These are phyloP conservation scores for Eupleurogrammus muticus DNA, from an alignment of 2,797 vertebrate species.

Conservation along the genomic window DNA sequence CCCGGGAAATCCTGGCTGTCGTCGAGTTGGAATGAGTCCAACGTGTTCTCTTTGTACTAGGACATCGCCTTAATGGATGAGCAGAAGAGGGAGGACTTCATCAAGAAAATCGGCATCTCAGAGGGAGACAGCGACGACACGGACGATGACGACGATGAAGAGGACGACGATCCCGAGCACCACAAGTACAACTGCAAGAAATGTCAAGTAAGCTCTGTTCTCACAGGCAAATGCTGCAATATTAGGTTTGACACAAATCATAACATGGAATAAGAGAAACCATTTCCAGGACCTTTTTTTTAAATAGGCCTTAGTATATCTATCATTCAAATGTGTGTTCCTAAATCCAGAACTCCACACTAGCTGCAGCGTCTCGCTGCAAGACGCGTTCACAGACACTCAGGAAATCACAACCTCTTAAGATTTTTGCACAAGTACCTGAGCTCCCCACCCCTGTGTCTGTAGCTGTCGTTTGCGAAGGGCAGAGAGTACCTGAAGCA, in stretches of 20 bases:
- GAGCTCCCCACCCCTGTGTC: neutral
- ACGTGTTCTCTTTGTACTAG: constrained; percentile 70
- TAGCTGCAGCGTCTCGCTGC: too few species aligned
- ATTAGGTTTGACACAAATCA: too few species aligned
- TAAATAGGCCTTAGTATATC: too few species aligned
- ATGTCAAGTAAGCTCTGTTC: constrained; percentile 88
- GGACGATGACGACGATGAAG: constrained; percentile 91
- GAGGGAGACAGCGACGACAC: constrained; percentile 91
- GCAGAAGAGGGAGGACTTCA: constrained; percentile 95
- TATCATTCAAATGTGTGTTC: too few species aligned
- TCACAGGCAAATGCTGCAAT: neutral
- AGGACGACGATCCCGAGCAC: constrained; percentile 90
- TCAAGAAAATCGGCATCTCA: constrained; percentile 97
- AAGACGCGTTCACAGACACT: too few species aligned
- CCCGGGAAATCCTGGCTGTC: neutral
- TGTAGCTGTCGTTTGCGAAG: constrained; percentile 93
- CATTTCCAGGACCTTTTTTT: too few species aligned
- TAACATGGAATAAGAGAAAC: too few species aligned
- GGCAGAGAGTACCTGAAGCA: constrained; percentile 97
- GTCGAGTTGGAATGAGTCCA: neutral
- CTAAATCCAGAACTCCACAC: too few species aligned
- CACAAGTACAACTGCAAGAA: constrained; percentile 99
- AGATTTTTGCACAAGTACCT: neutral
- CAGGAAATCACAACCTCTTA: too few species aligned
- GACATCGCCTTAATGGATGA: constrained; percentile 99